Evolutionary conservation across 2,797 vertebrate species (phyloP), one percentile per base, ranked within the genome.

Genomic region (Thunnus albacares): DNA sequence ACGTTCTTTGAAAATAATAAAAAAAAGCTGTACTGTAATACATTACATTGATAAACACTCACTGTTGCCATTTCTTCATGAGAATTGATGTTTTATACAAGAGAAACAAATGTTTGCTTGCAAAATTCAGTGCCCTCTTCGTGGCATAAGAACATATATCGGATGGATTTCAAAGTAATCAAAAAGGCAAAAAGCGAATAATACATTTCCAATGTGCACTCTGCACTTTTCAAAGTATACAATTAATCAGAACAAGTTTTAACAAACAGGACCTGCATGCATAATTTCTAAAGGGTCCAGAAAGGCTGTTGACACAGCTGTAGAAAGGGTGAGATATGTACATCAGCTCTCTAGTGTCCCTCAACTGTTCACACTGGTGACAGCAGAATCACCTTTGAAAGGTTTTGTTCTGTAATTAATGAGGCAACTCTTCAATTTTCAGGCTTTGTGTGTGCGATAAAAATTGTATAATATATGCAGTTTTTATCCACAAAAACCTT

Each of bases 1-100:
- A 95, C 90, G 85, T 95, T 95, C 90, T 94, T 90, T 92, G 90
- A 95, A 95, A 92, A 91, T 61, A 81, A 87, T 84, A 78, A 84
- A 94, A 96, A 92, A 93, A 93, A 90, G 89, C 95, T 93, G 93
- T 95, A 96, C 95, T 95, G 94, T 95, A 96, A 96, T 96, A 96
- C 95, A 95, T 95, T 95, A 96, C 96, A 95, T 94, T 95, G 97
- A 97, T 97, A 96, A 97, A 97, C 97, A 97, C 94, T 95, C 95
- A 97, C 94, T 89, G 93, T 95, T 93, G 90, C 90, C 88, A 92
- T 94, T 94, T 94, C 94, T 94, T 94, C 92, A 93, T 93, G 91
- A 92, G 80, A 94, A 87, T 91, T 86, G 85, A 94, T 95, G 89
- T 93, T 95, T 93, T 95, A 63, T 94, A 96, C 94, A 94, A 93